A percentile compares a stretch with the other conserved stretches of the same genome.
Evolutionary conservation across 1,140 invertebrate species (phyloP).

Genomic region (Theocolax elegans): DNA sequence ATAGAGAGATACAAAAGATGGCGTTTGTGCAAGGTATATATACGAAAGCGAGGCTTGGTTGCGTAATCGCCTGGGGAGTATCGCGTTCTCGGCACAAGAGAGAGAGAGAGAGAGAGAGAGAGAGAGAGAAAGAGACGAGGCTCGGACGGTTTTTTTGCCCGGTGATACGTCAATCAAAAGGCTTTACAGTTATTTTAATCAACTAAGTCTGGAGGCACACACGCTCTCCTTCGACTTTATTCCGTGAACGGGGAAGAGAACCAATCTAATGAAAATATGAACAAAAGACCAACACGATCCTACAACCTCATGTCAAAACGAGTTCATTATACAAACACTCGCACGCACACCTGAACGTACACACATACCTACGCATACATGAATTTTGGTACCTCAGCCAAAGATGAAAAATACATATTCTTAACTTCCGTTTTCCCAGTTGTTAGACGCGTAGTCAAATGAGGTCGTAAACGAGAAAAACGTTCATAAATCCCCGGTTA

Average conservation of each 20-base stretch:
- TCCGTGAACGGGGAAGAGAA: conserved; percentile 22
- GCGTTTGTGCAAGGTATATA: conserved; percentile 5
- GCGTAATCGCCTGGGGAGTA: conserved; percentile 37
- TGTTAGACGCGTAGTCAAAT: too few species aligned
- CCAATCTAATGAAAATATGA: conserved; percentile 27
- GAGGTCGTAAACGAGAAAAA: too few species aligned
- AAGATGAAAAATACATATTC: too few species aligned
- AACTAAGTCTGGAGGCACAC: conserved; percentile 35
- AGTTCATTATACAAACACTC: conserved; percentile 57
- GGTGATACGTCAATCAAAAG: conserved; percentile 42
- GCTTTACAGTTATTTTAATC: conserved; percentile 44
- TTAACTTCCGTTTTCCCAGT: too few species aligned
- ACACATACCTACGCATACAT: not conserved
- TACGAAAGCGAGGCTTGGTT: conserved; percentile 2
- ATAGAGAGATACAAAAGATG: too few species aligned
- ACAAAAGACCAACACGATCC: not conserved
- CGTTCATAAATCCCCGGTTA: too few species aligned
- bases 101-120: not conserved
- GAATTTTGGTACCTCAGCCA: too few species aligned
- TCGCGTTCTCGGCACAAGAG: conserved; percentile 10
- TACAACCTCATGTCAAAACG: conserved; percentile 54
- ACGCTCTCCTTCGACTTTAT: conserved; percentile 1
- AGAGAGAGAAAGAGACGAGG: too few species aligned
- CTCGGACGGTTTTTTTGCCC: conserved; percentile 12
- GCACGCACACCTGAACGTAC: not conserved